Conservation (phyloP, 1,140 invertebrate species). For the Epicauta chinensis region DNA sequence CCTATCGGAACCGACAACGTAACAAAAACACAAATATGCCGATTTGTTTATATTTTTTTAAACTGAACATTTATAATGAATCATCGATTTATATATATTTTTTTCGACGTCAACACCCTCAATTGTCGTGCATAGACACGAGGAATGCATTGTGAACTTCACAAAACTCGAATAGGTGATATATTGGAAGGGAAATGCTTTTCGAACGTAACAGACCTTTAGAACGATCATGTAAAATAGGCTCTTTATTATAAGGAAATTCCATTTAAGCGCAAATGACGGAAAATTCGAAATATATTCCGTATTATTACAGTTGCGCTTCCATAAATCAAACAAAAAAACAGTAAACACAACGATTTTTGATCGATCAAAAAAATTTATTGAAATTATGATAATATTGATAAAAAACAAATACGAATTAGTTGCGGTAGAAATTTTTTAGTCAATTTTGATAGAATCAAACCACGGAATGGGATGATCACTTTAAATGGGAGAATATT, state of each 20-base stretch:
- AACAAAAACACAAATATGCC: no score
- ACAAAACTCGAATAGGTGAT: conserved; percentile 13
- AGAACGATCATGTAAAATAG: conserved; percentile 35
- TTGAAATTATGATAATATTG: no score
- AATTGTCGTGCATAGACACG: no score
- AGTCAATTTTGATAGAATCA: conserved; percentile 1
- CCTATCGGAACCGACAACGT: no score
- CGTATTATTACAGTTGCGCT: not conserved
- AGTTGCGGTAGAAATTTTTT: not conserved
- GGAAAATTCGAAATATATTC: conserved; percentile 23
- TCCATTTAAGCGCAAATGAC: conserved; percentile 32
- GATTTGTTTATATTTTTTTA: no score
- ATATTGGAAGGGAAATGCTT: conserved; percentile 21
- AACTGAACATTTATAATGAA: no score
- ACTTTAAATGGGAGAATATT: conserved; percentile 3
- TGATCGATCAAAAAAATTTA: no score
- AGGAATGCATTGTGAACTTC: no score
- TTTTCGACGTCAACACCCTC: no score
- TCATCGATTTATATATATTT: no score
- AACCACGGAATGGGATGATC: conserved; percentile 7
- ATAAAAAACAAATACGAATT: conserved; percentile 1
- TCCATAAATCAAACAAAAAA: not conserved
- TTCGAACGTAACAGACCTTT: conserved; percentile 23
- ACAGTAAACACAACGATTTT: no score
- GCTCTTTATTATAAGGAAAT: conserved; percentile 34